These are phyloP conservation scores for Spea multiplicata DNA, from an alignment of 2,113 vertebrate species.

Conservation along the genomic window DNA sequence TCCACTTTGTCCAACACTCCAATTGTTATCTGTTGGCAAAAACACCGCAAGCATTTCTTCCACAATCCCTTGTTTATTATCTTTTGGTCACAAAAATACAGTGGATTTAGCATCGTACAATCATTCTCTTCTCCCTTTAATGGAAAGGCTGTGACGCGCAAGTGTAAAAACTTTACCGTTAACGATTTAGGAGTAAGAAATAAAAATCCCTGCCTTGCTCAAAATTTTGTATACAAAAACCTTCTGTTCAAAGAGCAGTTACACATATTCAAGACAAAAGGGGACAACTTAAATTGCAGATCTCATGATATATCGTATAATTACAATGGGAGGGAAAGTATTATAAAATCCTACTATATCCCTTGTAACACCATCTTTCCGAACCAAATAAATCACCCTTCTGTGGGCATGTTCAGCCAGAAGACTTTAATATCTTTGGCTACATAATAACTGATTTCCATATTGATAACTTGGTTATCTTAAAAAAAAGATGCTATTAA, in stretches of 20 bases:
- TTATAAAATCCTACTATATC: too few species aligned
- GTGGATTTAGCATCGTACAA: not conserved
- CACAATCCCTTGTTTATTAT: conserved; percentile 49
- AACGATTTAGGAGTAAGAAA: not conserved
- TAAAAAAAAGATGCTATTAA: too few species aligned
- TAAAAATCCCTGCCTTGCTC: too few species aligned
- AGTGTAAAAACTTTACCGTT: conserved; percentile 7
- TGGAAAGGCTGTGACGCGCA: conserved; percentile 5
- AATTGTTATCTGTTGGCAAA: not conserved
- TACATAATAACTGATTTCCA: too few species aligned
- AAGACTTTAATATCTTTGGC: too few species aligned
- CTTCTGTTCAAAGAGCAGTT: too few species aligned
- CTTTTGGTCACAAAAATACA: conserved; percentile 22
- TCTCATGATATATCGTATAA: not conserved
- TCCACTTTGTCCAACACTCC: too few species aligned
- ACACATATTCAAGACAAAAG: not conserved
- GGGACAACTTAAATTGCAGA: not conserved
- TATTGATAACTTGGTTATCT: too few species aligned
- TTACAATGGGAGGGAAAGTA: not conserved
- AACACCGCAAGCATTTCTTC: not conserved
- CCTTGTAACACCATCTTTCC: not conserved
- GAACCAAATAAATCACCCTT: not conserved
- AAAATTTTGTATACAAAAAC: not conserved
- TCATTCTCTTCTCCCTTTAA: not conserved
- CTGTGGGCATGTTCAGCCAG: conserved; percentile 4